Evolutionary conservation across 2,113 vertebrate genomes (phyloP).

Genomic region (Orientallactaga bullata): DNA sequence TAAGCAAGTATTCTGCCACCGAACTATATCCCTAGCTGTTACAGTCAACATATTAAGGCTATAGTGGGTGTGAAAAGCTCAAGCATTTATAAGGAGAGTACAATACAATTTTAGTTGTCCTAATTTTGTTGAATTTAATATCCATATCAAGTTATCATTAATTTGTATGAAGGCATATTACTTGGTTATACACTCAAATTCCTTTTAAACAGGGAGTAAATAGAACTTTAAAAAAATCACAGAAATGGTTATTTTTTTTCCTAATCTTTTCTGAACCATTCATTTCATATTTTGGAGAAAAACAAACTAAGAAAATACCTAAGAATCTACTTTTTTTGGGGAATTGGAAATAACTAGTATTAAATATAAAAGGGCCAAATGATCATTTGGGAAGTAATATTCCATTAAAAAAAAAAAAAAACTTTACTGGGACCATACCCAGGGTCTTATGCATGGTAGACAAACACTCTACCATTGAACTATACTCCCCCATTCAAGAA

Average conservation of each 20-base stretch:
- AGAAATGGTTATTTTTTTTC: conserved; percentile 31
- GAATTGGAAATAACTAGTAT: conserved; percentile 24
- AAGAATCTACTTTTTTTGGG: conserved; percentile 50
- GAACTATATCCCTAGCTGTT: neutral
- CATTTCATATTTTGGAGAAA: conserved; percentile 26
- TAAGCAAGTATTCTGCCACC: neutral
- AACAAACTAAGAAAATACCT: neutral
- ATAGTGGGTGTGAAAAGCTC: conserved; percentile 39
- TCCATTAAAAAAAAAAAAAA: no score
- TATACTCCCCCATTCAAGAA: neutral
- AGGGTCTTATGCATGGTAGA: neutral
- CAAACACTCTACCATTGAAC: neutral
- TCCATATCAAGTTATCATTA: conserved; percentile 14
- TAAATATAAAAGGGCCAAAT: conserved; percentile 43
- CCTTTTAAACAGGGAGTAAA: conserved; percentile 3
- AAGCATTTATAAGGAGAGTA: neutral
- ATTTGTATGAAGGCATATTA: conserved; percentile 27
- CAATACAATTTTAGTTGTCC: neutral
- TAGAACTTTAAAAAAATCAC: conserved; percentile 41
- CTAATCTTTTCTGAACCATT: neutral
- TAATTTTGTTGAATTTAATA: conserved; percentile 53
- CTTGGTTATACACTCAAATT: conserved; percentile 48
- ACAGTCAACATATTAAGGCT: neutral
- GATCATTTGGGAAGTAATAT: conserved; percentile 12
- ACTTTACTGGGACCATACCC: neutral